A percentile compares a stretch with the other conserved stretches of the same genome.
Conservation (phyloP, 2,888 invertebrate species). For the Pachycephus smyrnensis region DNA sequence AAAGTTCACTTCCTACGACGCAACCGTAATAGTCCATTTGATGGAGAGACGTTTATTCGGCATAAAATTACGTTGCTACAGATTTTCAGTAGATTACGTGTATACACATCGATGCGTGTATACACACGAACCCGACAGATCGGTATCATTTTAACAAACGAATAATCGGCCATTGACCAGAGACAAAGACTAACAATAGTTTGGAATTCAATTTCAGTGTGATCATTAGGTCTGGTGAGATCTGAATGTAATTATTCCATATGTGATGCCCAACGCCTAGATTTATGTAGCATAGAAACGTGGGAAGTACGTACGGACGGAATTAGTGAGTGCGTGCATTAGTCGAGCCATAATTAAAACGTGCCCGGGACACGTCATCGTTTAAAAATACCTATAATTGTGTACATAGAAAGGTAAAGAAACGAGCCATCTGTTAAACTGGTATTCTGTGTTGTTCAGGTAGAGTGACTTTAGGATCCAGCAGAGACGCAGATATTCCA, state of each 20-base stretch:
- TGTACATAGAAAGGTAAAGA: neutral
- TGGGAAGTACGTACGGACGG: neutral
- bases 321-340: neutral
- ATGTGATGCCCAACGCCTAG: too few species aligned
- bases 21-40: neutral
- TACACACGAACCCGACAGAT: neutral
- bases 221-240: neutral
- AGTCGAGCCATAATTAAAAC: neutral
- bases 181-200: neutral
- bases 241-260: neutral
- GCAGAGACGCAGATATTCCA: constrained; percentile 84
- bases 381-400: neutral
- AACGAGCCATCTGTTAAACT: neutral
- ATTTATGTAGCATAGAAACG: neutral
- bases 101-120: too few species aligned
- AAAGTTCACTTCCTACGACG: neutral
- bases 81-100: too few species aligned
- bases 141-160: neutral
- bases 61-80: too few species aligned
- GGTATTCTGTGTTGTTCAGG: constrained; percentile 71
- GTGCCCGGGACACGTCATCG: neutral
- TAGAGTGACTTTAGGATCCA: constrained; percentile 83
- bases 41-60: too few species aligned
- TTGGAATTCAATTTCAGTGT: neutral
- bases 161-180: neutral